Percentiles rank a stretch among this genome's conserved stretches.
These are phyloP conservation scores for Strigops habroptila DNA, from an alignment of 2,113 vertebrate genomes.

Conservation along the genomic window DNA sequence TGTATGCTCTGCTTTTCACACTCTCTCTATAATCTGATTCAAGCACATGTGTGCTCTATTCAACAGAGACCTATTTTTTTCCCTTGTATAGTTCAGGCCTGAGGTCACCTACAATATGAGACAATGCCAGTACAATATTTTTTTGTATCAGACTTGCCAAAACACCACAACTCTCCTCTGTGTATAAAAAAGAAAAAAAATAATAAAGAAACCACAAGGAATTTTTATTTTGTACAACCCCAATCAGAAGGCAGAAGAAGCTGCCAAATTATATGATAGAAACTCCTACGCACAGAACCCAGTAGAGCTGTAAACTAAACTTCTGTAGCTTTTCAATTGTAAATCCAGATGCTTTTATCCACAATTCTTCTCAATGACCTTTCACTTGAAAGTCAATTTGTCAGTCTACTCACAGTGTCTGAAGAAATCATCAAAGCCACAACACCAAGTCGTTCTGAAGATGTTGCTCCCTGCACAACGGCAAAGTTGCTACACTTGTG, in stretches of 20 bases:
- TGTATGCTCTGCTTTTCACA: conserved; percentile 15
- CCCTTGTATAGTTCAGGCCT: neutral
- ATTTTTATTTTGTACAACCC: conserved; percentile 73
- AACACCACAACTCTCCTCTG: conserved; percentile 40
- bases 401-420: conserved; percentile 73
- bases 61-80: conserved; percentile 56
- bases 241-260: conserved; percentile 42
- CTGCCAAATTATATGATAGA: conserved; percentile 64
- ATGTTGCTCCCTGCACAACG: neutral
- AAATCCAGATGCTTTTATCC: conserved; percentile 76
- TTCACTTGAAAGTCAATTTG: conserved; percentile 77
- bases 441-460: conserved; percentile 37
- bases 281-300: conserved; percentile 57
- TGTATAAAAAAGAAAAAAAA: conserved; percentile 6
- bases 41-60: conserved; percentile 42
- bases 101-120: conserved; percentile 61
- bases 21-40: conserved; percentile 26
- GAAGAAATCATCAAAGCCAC: conserved; percentile 76
- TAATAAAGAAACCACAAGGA: conserved; percentile 62
- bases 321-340: conserved; percentile 65
- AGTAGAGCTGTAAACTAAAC: conserved; percentile 58
- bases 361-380: conserved; percentile 66
- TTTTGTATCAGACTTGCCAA: conserved; percentile 56
- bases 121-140: conserved; percentile 49
- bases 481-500: neutral